phyloP scores from a whole-genome alignment of 2,888 invertebrate genomes.

The Microplitis manilae region DNA sequence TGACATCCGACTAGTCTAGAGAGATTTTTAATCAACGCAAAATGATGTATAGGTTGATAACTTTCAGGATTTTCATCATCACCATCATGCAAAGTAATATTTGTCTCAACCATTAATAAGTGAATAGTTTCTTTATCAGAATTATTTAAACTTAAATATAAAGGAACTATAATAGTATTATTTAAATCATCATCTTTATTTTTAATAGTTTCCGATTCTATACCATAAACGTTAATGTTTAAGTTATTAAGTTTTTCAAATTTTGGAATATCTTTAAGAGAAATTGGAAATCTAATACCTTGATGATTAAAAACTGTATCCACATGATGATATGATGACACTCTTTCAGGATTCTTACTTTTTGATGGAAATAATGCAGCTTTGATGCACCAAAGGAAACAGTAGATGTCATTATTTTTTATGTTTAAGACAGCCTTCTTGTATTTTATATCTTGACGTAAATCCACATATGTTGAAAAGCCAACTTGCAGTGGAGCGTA shows the following conservation, averaged over 20 bases:
- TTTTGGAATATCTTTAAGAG: slow-evolving; percentile 41
- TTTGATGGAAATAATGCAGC: slow-evolving; percentile 24
- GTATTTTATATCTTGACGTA: too few species aligned
- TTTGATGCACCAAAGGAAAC: background rate
- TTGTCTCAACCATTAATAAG: too few species aligned
- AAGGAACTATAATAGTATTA: too few species aligned
- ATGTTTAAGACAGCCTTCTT: background rate
- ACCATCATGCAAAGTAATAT: too few species aligned
- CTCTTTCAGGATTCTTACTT: slow-evolving; percentile 7
- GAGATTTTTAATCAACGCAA: too few species aligned
- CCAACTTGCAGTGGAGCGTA: too few species aligned
- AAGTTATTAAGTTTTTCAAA: slow-evolving; percentile 51
- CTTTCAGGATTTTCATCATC: too few species aligned
- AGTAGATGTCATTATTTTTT: background rate
- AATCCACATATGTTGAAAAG: too few species aligned
- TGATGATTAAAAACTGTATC: slow-evolving; percentile 40
- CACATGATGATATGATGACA: slow-evolving; percentile 44
- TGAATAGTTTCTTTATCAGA: too few species aligned
- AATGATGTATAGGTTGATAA: too few species aligned
- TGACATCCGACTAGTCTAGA: too few species aligned
- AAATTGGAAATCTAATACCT: slow-evolving; percentile 48
- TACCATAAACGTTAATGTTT: slow-evolving; percentile 50
- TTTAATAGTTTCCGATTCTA: slow-evolving; percentile 25
- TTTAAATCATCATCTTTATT: background rate
- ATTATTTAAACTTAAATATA: too few species aligned